Conservation (phyloP, 2,888 invertebrate species). For the Acanthosoma haemorrhoidale region DNA sequence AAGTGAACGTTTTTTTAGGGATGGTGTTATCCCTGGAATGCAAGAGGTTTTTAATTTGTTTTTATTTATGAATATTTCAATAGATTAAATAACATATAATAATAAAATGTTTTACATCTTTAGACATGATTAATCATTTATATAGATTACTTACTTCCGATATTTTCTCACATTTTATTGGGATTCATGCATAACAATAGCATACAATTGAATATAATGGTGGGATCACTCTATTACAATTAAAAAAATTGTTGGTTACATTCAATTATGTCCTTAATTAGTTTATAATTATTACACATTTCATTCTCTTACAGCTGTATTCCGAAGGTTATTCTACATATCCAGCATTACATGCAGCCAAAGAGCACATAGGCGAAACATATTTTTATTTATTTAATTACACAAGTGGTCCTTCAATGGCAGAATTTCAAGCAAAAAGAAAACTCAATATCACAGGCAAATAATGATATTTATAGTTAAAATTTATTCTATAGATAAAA, state of each 20-base stretch:
- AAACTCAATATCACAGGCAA: slow-evolving; percentile 9
- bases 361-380: neutral
- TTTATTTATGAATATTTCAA: neutral
- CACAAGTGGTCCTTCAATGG: neutral
- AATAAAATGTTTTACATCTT: neutral
- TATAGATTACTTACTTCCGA: too few species aligned
- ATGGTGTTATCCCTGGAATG: neutral
- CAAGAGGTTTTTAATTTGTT: neutral
- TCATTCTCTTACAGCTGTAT: neutral
- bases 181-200: too few species aligned
- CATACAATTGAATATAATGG: too few species aligned
- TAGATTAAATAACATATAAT: neutral
- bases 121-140: too few species aligned
- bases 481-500: neutral
- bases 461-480: neutral
- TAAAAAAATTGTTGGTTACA: too few species aligned
- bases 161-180: too few species aligned
- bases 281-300: too few species aligned
- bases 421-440: neutral
- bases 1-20: neutral
- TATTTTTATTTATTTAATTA: slow-evolving; percentile 13
- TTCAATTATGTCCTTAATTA: too few species aligned
- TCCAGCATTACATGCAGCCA: neutral
- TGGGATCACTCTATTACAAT: neutral
- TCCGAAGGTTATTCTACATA: neutral